Evolutionary conservation across 2,113 vertebrate genomes (phyloP).

Genomic region (Reinhardtius hippoglossoides): DNA sequence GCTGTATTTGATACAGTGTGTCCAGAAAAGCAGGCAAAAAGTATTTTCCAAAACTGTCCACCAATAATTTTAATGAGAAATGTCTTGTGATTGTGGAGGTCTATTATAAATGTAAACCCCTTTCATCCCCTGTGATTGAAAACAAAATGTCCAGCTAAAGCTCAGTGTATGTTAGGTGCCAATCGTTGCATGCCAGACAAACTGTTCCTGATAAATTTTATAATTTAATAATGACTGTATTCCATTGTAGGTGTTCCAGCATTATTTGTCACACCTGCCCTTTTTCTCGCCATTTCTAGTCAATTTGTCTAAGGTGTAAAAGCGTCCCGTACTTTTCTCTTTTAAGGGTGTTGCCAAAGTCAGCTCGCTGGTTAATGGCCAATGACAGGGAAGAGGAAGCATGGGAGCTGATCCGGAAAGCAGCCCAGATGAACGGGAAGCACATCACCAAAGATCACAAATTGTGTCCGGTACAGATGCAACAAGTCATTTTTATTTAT

Average conservation of each 20-base stretch:
- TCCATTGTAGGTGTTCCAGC: not conserved
- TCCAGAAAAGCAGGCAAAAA: not conserved
- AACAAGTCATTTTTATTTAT: not conserved
- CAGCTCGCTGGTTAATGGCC: constrained; percentile 76
- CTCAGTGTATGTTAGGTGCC: not conserved
- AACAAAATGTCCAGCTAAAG: not conserved
- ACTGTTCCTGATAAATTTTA: not conserved
- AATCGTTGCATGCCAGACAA: not conserved
- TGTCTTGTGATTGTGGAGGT: not conserved
- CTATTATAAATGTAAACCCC: not conserved
- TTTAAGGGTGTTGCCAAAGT: constrained; percentile 75
- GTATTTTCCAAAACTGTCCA: too few relatives aligned
- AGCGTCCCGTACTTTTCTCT: not conserved
- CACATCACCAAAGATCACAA: constrained; percentile 61
- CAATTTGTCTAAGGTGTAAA: not conserved
- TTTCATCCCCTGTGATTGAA: not conserved
- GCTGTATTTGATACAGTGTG: not conserved
- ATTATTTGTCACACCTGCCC: too few relatives aligned
- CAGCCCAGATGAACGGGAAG: constrained; percentile 71
- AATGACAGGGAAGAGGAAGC: constrained; percentile 71
- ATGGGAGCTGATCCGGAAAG: constrained; percentile 73
- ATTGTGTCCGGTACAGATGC: constrained; percentile 63
- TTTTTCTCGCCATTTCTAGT: not conserved
- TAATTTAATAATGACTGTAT: not conserved
- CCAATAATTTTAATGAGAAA: too few relatives aligned